Percentiles rank a stretch among this genome's conserved stretches.
Evolutionary conservation across 2,888 invertebrate species (phyloP).

Genomic region (Leptothorax acervorum): DNA sequence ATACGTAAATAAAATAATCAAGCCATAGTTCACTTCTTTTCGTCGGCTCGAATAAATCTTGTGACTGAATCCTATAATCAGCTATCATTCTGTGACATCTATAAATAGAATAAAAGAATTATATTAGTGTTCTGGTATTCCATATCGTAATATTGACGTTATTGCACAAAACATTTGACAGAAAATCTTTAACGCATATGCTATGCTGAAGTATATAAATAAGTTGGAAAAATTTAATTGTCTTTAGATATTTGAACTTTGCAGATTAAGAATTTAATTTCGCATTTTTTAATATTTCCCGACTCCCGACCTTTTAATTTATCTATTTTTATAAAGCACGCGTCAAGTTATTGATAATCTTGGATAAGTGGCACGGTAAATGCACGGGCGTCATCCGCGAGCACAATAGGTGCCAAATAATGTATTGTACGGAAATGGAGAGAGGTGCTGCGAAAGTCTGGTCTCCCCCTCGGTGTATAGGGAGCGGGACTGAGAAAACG

Average conservation of each 20-base stretch:
- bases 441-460: slow-evolving; percentile 55
- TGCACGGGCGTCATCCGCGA: not conserved
- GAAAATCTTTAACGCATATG: not conserved
- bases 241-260: not conserved
- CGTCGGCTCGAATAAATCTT: not conserved
- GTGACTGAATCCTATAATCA: not conserved
- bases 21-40: not conserved
- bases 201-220: not conserved
- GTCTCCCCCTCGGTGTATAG: slow-evolving; percentile 15
- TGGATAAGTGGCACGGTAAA: slow-evolving; percentile 6
- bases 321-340: not conserved
- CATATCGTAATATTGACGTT: not conserved
- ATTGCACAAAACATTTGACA: not conserved
- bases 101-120: not conserved
- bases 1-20: not conserved
- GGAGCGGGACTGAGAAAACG: slow-evolving; percentile 46
- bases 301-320: not conserved
- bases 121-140: not conserved
- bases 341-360: slow-evolving; percentile 28
- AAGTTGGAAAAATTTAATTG: not conserved
- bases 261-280: not conserved
- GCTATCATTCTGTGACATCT: not conserved
- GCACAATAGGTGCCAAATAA: slow-evolving; percentile 53
- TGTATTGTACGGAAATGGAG: slow-evolving; percentile 55
- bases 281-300: not conserved